Base-by-base conservation (phyloP, 2,797 vertebrate genomes). In the Sebastes wilsoni region DNA sequence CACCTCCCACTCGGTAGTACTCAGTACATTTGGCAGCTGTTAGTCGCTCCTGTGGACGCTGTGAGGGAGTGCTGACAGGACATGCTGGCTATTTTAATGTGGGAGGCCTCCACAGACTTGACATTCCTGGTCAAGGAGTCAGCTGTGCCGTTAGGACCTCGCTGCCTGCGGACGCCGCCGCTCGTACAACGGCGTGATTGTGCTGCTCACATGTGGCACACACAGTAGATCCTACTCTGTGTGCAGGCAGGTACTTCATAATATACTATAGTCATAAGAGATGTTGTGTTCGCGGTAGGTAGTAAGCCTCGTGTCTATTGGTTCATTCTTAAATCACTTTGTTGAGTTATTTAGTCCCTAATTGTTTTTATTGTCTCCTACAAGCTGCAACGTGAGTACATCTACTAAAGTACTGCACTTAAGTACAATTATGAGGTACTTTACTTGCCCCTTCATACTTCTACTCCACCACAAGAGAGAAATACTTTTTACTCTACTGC, bases 51-150 rank as follows among this genome's bases (percentile, higher is more conserved):
- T 87, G 83, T n/a, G 72, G 62, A 18, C 23, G 49, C 84, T 12
- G 77, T 30, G 71, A 60, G 80, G 83, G 87, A 85, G 93, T 92
- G 92, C 94, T 95, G 94, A 96, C 93, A 34, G 87, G 88, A 87
- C 94, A 92, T 66, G 92, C 89, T 75, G 92, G 93, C 93, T 94
- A 94, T 96, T 95, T 95, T 94, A 95, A 95, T 89, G 90, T 86
- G 80, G 82, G 88, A 89, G 90, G 89, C 89, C 76, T 86, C 86
- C 4, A 16, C 77, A 88, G 87, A 90, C 87, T 75, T 49, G 81
- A 88, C 89, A 93, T 94, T 95, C 94, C 92, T 90, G 84, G 49
- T 80, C 69, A 75, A 82, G 86, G 93, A 90, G 92, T 94, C 93
- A 94, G 93, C 94, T 94, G 94, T 91, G 90, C 80, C 77, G 36